These are phyloP conservation scores for Gallinago stenura DNA, from an alignment of 2,797 vertebrate genomes.

Conservation along the genomic window DNA sequence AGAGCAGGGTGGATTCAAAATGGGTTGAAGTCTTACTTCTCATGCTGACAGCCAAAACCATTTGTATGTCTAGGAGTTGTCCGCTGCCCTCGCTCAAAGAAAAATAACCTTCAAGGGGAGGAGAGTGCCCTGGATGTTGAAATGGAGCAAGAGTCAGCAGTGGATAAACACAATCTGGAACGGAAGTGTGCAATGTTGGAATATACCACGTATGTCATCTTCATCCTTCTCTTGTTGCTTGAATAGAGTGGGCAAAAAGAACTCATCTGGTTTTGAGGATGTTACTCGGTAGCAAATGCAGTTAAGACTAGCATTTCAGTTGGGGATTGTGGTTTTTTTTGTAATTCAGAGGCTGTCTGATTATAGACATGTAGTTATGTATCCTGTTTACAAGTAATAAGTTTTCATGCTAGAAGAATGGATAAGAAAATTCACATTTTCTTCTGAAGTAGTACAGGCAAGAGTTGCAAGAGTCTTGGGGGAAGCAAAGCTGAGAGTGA, in stretches of 20 bases:
- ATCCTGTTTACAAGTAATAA: not conserved
- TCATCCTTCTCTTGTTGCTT: not conserved
- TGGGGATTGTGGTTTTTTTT: not conserved
- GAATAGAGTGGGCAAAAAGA: not conserved
- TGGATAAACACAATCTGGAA: slow-evolving; percentile 79
- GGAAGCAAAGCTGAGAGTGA: not conserved
- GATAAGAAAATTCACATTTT: not conserved
- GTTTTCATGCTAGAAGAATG: not conserved
- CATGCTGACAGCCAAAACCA: not conserved
- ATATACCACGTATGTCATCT: slow-evolving; percentile 77
- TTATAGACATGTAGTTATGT: not conserved
- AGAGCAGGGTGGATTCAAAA: not conserved
- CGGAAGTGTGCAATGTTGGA: slow-evolving; percentile 76
- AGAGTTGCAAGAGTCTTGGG: not conserved
- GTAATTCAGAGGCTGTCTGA: not conserved
- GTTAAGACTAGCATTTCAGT: not conserved
- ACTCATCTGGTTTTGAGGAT: not conserved
- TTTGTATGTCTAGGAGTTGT: slow-evolving; percentile 82
- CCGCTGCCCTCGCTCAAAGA: slow-evolving; percentile 77
- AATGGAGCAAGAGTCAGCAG: slow-evolving; percentile 80
- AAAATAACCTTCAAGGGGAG: not conserved
- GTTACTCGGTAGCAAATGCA: not conserved
- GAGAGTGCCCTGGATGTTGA: slow-evolving; percentile 68
- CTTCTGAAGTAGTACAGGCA: not conserved
- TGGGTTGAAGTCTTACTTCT: not conserved